Conservation (phyloP, 2,888 invertebrate genomes). For the Geotrupes spiniger region DNA sequence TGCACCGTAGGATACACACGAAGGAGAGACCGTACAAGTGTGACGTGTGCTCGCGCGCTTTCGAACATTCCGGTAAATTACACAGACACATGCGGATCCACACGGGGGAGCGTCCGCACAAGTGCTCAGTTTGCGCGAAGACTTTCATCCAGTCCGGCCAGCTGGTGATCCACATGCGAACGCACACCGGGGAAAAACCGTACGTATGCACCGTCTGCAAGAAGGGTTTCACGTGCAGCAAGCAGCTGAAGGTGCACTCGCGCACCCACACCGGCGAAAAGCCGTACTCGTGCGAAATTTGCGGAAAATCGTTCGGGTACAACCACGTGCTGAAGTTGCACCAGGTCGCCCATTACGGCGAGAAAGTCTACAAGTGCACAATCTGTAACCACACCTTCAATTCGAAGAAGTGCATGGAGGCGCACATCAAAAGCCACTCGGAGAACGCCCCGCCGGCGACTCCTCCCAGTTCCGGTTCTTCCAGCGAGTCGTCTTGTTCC, state of each 20-base stretch:
- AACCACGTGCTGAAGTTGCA: conserved; percentile 88
- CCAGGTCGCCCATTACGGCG: conserved; percentile 82
- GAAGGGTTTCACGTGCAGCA: conserved; percentile 89
- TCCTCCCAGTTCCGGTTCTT: conserved; percentile 37
- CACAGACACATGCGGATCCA: conserved; percentile 90
- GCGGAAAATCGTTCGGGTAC: conserved; percentile 86
- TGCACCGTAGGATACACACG: conserved; percentile 85
- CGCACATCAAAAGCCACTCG: conserved; percentile 78
- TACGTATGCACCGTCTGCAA: conserved; percentile 78
- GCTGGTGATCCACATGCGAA: conserved; percentile 85
- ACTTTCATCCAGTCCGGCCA: conserved; percentile 91
- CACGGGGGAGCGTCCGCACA: conserved; percentile 86
- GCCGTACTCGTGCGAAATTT: conserved; percentile 88
- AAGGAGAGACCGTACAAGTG: conserved; percentile 90
- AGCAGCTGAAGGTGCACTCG: conserved; percentile 87
- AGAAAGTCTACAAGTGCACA: conserved; percentile 90
- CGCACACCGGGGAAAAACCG: conserved; percentile 83
- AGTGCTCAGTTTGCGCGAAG: conserved; percentile 82
- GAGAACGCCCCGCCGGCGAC: conserved; percentile 50
- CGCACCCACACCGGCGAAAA: conserved; percentile 89
- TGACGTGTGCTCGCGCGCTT: conserved; percentile 82
- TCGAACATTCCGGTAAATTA: conserved; percentile 87
- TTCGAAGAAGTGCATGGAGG: conserved; percentile 87
- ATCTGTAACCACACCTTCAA: conserved; percentile 89
- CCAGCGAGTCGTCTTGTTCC: conserved; percentile 47